Evolutionary conservation across 2,797 vertebrate species (phyloP).

Genomic region (Pogoniulus pusillus): DNA sequence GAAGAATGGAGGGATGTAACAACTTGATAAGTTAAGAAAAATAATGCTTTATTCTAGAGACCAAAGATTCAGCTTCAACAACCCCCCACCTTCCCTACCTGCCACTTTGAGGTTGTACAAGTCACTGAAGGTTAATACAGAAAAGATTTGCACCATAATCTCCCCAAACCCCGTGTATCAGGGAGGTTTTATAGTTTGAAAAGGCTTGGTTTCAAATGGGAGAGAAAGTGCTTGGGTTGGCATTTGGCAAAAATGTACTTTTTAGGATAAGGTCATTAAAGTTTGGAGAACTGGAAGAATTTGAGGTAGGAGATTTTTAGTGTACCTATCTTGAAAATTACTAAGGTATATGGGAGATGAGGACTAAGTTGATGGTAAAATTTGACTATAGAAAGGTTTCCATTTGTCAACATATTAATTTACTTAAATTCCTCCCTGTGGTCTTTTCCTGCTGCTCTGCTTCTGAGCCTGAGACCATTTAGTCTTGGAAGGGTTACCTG

Average conservation of each 20-base stretch:
- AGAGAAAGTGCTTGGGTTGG: neutral
- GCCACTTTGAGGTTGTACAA: neutral
- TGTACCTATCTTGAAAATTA: neutral
- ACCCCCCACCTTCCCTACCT: neutral
- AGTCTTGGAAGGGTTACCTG: neutral
- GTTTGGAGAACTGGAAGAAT: neutral
- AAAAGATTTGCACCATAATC: neutral
- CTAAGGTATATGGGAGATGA: neutral
- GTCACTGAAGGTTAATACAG: neutral
- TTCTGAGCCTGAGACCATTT: neutral
- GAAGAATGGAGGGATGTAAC: neutral
- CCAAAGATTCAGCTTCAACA: neutral
- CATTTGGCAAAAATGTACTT: neutral
- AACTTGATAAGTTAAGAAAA: neutral
- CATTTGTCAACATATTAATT: neutral
- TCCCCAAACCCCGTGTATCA: neutral
- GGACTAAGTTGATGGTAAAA: neutral
- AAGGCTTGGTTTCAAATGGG: neutral
- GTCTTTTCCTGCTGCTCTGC: neutral
- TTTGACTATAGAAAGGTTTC: neutral
- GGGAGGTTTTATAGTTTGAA: neutral
- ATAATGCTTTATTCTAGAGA: neutral
- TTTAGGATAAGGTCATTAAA: neutral
- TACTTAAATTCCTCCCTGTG: neutral
- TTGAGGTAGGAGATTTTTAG: neutral